Conservation (phyloP, 2,888 invertebrate genomes). For the Latrodectus elegans region DNA sequence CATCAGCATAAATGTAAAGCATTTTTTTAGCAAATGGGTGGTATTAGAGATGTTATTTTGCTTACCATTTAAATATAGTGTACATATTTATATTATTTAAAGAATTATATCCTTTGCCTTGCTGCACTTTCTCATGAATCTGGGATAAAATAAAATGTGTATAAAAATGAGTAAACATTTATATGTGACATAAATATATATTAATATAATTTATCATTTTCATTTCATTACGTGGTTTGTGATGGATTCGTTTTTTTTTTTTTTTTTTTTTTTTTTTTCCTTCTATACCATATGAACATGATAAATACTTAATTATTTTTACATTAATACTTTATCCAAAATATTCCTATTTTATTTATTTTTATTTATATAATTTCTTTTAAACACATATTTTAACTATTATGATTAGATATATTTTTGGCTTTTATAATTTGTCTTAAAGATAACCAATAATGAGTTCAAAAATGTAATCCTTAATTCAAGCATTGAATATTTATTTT, state of each 20-base stretch:
- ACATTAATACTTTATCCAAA: too few species aligned
- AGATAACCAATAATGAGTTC: too few species aligned
- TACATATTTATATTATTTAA: constrained; percentile 53
- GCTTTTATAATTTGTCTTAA: too few species aligned
- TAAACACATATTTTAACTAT: too few species aligned
- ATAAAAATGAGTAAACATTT: constrained; percentile 12
- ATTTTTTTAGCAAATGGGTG: constrained; percentile 55
- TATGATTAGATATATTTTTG: too few species aligned
- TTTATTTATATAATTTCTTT: too few species aligned
- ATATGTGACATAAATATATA: constrained; percentile 24
- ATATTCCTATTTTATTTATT: too few species aligned
- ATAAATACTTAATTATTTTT: too few species aligned
- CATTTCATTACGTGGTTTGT: constrained; percentile 33
- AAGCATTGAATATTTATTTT: too few species aligned
- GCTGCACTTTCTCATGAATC: constrained; percentile 37
- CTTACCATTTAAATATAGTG: constrained; percentile 52
- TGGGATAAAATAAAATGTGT: constrained; percentile 21
- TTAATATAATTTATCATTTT: constrained; percentile 35
- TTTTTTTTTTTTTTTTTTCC: too few species aligned
- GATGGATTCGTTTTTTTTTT: constrained; percentile 24
- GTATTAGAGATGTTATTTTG: constrained; percentile 60
- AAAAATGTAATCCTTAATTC: too few species aligned
- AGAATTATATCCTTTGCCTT: constrained; percentile 1
- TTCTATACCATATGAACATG: too few species aligned
- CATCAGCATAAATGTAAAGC: constrained; percentile 14